Conservation (phyloP, 53 echinoderm and acorn worm species). For the Echinometra lucunter region DNA sequence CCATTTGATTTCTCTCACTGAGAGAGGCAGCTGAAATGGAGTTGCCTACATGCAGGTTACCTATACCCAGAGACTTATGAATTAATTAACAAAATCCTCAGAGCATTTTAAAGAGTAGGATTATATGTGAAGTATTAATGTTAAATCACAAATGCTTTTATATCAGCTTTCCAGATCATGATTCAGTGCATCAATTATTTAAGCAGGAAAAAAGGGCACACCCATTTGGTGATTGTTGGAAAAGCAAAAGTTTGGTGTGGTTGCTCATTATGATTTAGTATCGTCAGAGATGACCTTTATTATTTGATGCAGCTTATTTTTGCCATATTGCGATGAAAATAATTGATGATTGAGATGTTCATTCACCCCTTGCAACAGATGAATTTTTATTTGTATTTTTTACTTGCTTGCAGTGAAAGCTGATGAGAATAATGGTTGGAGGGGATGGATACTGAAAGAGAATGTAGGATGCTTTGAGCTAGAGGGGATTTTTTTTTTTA, state of each 20-base stretch:
- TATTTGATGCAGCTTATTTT: neutral
- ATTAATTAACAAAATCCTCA: constrained; percentile 13
- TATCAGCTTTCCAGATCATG: neutral
- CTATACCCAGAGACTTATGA: neutral
- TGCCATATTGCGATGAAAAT: neutral
- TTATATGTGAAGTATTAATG: neutral
- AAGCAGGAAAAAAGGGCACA: neutral
- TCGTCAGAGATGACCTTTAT: neutral
- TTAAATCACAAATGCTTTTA: neutral
- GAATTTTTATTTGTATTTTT: neutral
- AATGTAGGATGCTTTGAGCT: too few relatives aligned
- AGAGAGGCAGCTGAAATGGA: neutral
- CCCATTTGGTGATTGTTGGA: neutral
- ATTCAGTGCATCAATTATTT: neutral
- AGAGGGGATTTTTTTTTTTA: neutral
- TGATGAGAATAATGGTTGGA: neutral
- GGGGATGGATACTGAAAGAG: neutral
- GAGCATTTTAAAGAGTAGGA: neutral
- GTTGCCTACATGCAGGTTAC: neutral
- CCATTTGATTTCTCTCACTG: neutral
- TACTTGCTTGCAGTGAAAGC: neutral
- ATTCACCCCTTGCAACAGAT: neutral
- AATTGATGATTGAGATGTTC: constrained; percentile 15
- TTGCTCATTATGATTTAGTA: neutral
- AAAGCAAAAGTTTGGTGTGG: neutral